Base-by-base conservation (phyloP, 2,797 vertebrate species). In the Eulemur rubriventer region DNA sequence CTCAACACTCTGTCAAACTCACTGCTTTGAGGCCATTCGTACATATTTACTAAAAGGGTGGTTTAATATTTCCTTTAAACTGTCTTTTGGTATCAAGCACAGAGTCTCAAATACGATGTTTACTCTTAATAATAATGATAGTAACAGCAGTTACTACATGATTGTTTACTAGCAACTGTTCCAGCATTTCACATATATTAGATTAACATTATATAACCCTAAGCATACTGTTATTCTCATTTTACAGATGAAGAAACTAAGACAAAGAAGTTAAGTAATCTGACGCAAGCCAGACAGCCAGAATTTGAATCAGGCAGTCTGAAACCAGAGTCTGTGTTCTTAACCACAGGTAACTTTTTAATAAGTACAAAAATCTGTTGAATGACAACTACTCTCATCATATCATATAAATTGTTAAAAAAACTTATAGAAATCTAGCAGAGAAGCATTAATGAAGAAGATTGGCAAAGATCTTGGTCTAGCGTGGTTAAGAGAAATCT, bases 161-260 rank as follows among this genome's bases (percentile, higher is more conserved):
- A 72, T 6, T 86, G 33, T 22, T 84, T 93, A 63, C 33, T 38
- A 89, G 28, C 22, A 86, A 89, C 14, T 80, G 4, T 43, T 69
- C 30, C 9, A 67, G 30, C 4, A 61, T 61, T 67, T 80, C 14
- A 78, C 11, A 52, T 7, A 1, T 38, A 41, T 69, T 65, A 75
- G 24, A 48, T 70, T 87, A 89, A 91, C 8, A 88, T 38, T 16
- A 70, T 6, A 38, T 70, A 70, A 61, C 30, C 35, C 10, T 20
- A 55, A 14, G 57, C 10, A 14, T 94, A 73, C 73, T 82, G 61
- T 38, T 95, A 81, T 86, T 93, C 46, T 86, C 85, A 73, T 83
- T 93, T 91, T 72, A 93, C 16, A 89, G 24, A 59, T 48, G 14
- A 87, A 93, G 50, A 88, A 93, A 92, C 65, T 86, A 87, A 91